A percentile compares a stretch with the other conserved stretches of the same genome.
Evolutionary conservation across 1,140 invertebrate species (phyloP).

Genomic region (Cotesia chilonis): DNA sequence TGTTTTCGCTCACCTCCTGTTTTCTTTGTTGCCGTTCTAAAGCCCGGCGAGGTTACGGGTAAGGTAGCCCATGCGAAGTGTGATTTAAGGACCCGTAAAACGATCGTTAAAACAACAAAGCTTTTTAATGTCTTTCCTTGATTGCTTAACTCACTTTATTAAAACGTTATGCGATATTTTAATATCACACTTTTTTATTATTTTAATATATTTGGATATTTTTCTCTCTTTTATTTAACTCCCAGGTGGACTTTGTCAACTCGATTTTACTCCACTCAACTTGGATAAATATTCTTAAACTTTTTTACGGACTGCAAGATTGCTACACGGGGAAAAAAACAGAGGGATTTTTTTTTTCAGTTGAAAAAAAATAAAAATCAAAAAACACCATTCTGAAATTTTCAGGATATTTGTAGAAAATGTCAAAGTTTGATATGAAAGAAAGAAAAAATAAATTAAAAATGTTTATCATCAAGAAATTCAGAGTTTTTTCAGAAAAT

Average conservation of each 20-base stretch:
- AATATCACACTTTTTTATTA: slow-evolving; percentile 44
- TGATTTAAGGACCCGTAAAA: slow-evolving; percentile 66
- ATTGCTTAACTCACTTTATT: slow-evolving; percentile 66
- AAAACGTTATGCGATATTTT: slow-evolving; percentile 61
- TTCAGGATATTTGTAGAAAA: no score
- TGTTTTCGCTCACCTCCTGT: slow-evolving; percentile 6
- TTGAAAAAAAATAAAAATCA: no score
- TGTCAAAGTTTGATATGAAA: no score
- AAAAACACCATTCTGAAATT: no score
- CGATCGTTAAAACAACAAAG: slow-evolving; percentile 65
- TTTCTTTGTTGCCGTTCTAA: slow-evolving; percentile 28
- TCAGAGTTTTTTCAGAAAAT: no score
- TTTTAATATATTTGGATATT: not conserved
- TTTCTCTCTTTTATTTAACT: not conserved
- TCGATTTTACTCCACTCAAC: not conserved
- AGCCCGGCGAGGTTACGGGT: slow-evolving; percentile 26
- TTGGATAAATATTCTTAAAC: not conserved
- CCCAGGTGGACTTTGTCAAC: not conserved
- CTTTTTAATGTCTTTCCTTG: slow-evolving; percentile 62
- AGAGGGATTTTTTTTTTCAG: no score
- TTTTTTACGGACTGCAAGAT: slow-evolving; percentile 5
- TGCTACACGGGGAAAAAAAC: no score
- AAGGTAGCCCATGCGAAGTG: slow-evolving; percentile 48
- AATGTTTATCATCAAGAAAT: no score
- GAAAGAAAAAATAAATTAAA: no score